Percentiles rank a stretch among this genome's conserved stretches.
phyloP scores from a whole-genome alignment of 2,888 invertebrate genomes.

The Laspeyria flexula region DNA sequence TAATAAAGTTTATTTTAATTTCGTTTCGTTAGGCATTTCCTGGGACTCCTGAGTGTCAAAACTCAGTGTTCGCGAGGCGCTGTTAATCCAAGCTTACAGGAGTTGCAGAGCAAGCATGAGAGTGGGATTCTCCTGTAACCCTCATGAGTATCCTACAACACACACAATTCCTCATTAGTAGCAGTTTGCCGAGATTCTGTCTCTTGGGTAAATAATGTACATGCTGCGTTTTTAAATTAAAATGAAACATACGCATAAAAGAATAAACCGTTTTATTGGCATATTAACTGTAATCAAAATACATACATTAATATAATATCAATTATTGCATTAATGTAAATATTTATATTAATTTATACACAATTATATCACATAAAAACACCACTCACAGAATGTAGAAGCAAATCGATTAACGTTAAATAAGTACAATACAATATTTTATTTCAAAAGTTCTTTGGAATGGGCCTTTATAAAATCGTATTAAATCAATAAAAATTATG shows the following conservation, averaged over 20 bases:
- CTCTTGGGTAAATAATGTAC: no score
- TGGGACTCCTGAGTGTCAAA: no score
- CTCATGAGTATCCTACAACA: no score
- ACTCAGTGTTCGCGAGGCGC: no score
- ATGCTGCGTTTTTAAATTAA: no score
- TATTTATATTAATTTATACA: slow-evolving; percentile 77
- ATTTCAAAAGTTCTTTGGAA: slow-evolving; percentile 70
- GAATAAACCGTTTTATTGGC: slow-evolving; percentile 83
- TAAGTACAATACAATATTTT: slow-evolving; percentile 56
- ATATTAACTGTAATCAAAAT: slow-evolving; percentile 77
- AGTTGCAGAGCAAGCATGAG: no score
- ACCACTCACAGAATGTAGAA: slow-evolving; percentile 77
- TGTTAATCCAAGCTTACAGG: no score
- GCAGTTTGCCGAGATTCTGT: no score
- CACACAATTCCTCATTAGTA: no score
- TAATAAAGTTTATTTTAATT: no score
- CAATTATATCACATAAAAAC: slow-evolving; percentile 83
- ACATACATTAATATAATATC: slow-evolving; percentile 70
- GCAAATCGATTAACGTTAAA: slow-evolving; percentile 59
- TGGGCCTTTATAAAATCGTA: slow-evolving; percentile 54
- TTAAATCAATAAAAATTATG: slow-evolving; percentile 32
- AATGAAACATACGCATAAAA: slow-evolving; percentile 66
- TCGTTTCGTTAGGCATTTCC: no score
- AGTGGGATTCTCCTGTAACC: no score
- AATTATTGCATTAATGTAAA: slow-evolving; percentile 36